Conservation (phyloP, 2,888 invertebrate genomes). For the Xanthia icteritia region DNA sequence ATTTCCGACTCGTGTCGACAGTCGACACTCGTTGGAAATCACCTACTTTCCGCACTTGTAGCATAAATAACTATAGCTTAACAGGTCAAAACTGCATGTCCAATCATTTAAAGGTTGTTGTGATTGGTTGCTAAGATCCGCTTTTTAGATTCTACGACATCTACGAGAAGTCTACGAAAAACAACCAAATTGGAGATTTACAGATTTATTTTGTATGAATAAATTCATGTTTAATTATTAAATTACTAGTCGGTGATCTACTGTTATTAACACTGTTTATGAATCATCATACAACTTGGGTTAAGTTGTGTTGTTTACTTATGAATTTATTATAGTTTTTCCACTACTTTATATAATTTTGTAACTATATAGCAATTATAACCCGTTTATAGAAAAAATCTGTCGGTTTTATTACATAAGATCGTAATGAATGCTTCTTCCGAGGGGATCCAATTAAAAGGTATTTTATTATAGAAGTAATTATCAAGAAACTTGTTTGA, state of each 20-base stretch:
- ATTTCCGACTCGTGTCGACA: no score
- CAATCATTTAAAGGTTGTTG: background rate
- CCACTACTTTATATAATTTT: background rate
- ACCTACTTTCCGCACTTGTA: no score
- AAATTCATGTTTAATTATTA: background rate
- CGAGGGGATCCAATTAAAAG: background rate
- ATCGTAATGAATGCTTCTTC: background rate
- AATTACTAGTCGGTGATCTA: background rate
- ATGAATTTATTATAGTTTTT: background rate
- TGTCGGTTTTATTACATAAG: background rate
- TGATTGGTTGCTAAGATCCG: background rate
- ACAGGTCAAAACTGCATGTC: background rate
- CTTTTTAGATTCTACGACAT: background rate
- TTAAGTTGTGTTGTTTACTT: background rate
- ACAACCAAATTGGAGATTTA: background rate
- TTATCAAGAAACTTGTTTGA: slow-evolving; percentile 23
- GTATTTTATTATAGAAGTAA: no score
- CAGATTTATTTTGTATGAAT: background rate
- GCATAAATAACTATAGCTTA: background rate
- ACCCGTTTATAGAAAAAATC: no score
- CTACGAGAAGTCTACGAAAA: background rate
- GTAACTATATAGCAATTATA: no score
- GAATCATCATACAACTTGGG: no score
- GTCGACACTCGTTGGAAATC: no score
- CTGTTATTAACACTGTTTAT: no score